phyloP scores from a whole-genome alignment of 2,888 invertebrate genomes.

The Campoplex capitator region DNA sequence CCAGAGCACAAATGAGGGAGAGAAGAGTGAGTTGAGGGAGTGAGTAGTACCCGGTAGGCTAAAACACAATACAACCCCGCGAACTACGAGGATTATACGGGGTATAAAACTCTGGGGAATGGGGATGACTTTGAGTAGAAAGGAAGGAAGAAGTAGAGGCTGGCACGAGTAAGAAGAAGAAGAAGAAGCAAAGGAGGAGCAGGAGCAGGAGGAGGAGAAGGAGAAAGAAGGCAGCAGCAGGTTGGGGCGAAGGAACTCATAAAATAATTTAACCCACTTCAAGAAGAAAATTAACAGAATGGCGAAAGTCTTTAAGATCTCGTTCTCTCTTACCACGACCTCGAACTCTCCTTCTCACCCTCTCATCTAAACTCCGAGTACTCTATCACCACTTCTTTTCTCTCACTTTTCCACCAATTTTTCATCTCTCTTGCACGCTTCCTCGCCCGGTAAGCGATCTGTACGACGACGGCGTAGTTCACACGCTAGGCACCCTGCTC shows the following conservation, averaged over 20 bases:
- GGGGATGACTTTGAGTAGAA: slow-evolving; percentile 19
- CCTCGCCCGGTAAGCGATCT: slow-evolving; percentile 43
- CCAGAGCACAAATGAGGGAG: slow-evolving; percentile 30
- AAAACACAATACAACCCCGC: slow-evolving; percentile 65
- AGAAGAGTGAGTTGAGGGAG: slow-evolving; percentile 49
- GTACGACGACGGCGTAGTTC: slow-evolving; percentile 60
- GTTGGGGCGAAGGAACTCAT: slow-evolving; percentile 76
- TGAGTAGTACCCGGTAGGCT: slow-evolving; percentile 52
- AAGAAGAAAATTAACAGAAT: slow-evolving; percentile 84
- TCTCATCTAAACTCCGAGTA: slow-evolving; percentile 47
- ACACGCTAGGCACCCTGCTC: slow-evolving; percentile 56
- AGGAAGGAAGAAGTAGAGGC: slow-evolving; percentile 22
- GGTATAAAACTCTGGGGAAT: slow-evolving; percentile 41
- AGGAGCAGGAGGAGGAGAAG: slow-evolving; percentile 32
- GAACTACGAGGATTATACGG: slow-evolving; percentile 62
- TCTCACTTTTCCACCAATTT: slow-evolving; percentile 60
- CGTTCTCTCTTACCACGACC: slow-evolving; percentile 71
- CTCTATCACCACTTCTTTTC: slow-evolving; percentile 34
- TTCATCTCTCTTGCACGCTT: slow-evolving; percentile 44
- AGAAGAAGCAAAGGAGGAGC: slow-evolving; percentile 46
- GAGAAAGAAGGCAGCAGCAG: slow-evolving; percentile 45
- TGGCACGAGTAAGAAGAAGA: not conserved
- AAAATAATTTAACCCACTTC: slow-evolving; percentile 84
- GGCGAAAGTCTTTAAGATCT: slow-evolving; percentile 84
- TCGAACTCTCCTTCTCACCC: slow-evolving; percentile 70